Evolutionary conservation across 92 coral and sea anemone species (phyloP), one percentile per base, ranked within the genome.

Genomic region (Paramuricea clavata): DNA sequence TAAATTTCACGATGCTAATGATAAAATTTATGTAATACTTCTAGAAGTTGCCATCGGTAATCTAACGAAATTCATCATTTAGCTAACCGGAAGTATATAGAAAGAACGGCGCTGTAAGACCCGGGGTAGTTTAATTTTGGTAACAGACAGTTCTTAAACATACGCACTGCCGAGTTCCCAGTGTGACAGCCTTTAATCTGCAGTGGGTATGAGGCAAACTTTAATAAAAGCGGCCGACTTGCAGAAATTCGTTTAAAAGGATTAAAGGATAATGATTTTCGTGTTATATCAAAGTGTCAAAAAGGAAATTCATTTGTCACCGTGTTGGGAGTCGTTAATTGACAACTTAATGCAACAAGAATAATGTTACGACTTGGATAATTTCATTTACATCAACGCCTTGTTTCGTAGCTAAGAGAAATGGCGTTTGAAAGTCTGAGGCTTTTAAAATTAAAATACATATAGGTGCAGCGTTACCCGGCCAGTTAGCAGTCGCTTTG

Each of bases 251-350:
- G 30, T 42, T 59, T 79, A 59, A 79, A 79, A 59, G 84, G 84
- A 79, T 79, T 79, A 59, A 79, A 27, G 72, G 73, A 79, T 79
- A 79, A 79, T 79, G 54, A 36, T 79, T 57, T 79, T 79, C 35
- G 39, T 35, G 17, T 21, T 56, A 59, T 59, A 26, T 59, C 57
- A 39, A 79, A 33, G 35, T 34, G 72, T 79, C 84, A 79, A 59
- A 35, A 57, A 57, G 34, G 44, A 79, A 59, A 79, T 79, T 79
- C 84, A 79, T 79, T 79, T 79, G 73, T 79, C 84, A 79, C 57
- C 33, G 65, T 39, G 56, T 39, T 11, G 71, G 35, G 13, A 23
- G 3, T 59, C 34, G 73, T 10, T 79, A n/a, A 79, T 61, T 79
- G 84, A 61, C 84, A 79, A 17, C 28, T 22, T 59, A 42, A 60